A percentile compares a stretch with the other conserved stretches of the same genome.
phyloP scores from a whole-genome alignment of 2,113 vertebrate genomes.

The Anoura caudifer region DNA sequence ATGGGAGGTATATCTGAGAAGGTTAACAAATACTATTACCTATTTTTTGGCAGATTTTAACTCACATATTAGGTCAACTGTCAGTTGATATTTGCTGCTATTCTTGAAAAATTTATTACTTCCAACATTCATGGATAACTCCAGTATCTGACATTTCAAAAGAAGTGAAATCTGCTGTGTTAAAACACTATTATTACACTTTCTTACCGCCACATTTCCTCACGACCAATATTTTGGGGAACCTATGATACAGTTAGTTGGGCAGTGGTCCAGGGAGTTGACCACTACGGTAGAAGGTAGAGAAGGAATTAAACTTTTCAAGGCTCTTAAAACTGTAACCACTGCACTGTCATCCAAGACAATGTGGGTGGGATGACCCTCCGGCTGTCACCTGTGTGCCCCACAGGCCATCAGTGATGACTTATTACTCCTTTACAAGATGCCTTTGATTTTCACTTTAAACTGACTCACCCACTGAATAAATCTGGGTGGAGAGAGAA shows the following conservation, averaged over 20 bases:
- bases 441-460: constrained; percentile 22
- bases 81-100: not conserved
- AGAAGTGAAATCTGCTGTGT: not conserved
- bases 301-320: not conserved
- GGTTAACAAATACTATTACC: not conserved
- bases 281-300: not conserved
- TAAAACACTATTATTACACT: not conserved
- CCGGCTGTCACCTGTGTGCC: not conserved
- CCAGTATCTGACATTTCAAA: not conserved
- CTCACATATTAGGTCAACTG: not conserved
- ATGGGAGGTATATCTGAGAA: not conserved
- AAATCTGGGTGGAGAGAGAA: not conserved
- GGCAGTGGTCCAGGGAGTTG: not conserved
- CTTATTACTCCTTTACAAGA: not conserved
- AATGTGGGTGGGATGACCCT: not conserved
- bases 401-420: not conserved
- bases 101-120: not conserved
- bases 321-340: not conserved
- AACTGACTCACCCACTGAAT: not conserved
- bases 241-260: not conserved
- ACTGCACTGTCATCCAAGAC: not conserved
- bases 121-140: not conserved
- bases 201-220: not conserved
- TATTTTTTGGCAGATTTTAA: not conserved
- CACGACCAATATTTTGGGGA: not conserved